Evolutionary conservation across 2,888 invertebrate species (phyloP), one percentile per base, ranked within the genome.

Genomic region (Hydrotaea cyrtoneurina): DNA sequence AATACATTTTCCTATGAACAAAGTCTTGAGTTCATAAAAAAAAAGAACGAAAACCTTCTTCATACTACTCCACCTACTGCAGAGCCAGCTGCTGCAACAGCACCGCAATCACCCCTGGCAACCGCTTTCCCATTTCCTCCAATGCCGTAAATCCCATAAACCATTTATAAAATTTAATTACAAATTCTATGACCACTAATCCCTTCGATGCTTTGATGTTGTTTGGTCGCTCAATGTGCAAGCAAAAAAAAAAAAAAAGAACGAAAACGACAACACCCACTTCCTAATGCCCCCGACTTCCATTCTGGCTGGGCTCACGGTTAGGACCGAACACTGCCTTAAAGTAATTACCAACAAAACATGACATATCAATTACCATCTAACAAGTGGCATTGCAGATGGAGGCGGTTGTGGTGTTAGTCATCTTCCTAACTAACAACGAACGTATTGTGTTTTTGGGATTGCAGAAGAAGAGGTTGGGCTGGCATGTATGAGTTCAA

Each of bases 121-220:
- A 31, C 31, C 31, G 31, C 31, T 31, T 7, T 31, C 31, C 31
- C 31, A 31, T 31, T n/a, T n/a, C n/a, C 50, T 50, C 50, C 50
- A 50, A 66, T 46, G 39, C 66, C 62, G 71, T 62, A 80, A 75
- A 55, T 17, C 71, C 31, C 71, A 50, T 71, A 71, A 80, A 71
- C 36, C 57, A 59, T 76, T 80, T 71, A 75, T 23, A 74, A 80
- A 80, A 53, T 80, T 59, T 69, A 81, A 81, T 76, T 76, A 66
- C 26, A 81, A 81, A 76, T 39, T 81, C 55, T 62, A 72, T 72
- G 62, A 72, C 71, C 72, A 64, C 72, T 81, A 76, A 77, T 64
- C 62, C 62, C 50, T 57, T 64, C 43, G 74, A 57, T 43, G 80
- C 66, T 71, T 80, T 71, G 71, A 59, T 78, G 36, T 78, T 64